These are phyloP conservation scores for Sialia sialis DNA, from an alignment of 2,113 vertebrate genomes.

Conservation along the genomic window DNA sequence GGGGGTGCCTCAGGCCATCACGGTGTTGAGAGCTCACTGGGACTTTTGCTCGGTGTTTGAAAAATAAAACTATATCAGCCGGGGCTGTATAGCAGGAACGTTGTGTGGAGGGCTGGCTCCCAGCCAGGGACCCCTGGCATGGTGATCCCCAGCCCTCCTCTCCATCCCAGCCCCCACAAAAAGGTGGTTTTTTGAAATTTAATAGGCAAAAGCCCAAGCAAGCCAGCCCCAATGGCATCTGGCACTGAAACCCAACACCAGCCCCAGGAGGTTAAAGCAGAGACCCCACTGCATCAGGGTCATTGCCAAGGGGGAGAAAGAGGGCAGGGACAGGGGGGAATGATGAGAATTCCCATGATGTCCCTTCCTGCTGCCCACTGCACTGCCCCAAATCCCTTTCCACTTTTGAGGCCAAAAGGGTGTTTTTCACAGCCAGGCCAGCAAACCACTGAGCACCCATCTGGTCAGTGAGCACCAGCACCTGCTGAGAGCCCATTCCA, in stretches of 20 bases:
- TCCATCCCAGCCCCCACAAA: background rate
- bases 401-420: background rate
- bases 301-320: background rate
- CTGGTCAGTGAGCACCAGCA: background rate
- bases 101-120: background rate
- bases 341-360: fast-evolving
- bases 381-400: fast-evolving
- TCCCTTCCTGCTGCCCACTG: background rate
- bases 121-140: constrained; percentile 24
- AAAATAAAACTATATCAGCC: background rate
- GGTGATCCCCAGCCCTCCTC: background rate
- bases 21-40: fast-evolving
- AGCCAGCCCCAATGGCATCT: background rate
- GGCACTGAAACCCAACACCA: constrained; percentile 24
- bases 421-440: background rate
- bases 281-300: background rate
- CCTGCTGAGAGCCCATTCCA: background rate
- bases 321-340: fast-evolving
- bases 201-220: background rate
- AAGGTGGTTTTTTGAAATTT: background rate
- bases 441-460: background rate
- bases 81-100: background rate
- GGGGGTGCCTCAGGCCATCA: background rate
- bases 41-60: background rate
- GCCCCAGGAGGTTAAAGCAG: background rate